These are phyloP conservation scores for Calliopum simillimum DNA, from an alignment of 2,888 invertebrate genomes.

Conservation along the genomic window DNA sequence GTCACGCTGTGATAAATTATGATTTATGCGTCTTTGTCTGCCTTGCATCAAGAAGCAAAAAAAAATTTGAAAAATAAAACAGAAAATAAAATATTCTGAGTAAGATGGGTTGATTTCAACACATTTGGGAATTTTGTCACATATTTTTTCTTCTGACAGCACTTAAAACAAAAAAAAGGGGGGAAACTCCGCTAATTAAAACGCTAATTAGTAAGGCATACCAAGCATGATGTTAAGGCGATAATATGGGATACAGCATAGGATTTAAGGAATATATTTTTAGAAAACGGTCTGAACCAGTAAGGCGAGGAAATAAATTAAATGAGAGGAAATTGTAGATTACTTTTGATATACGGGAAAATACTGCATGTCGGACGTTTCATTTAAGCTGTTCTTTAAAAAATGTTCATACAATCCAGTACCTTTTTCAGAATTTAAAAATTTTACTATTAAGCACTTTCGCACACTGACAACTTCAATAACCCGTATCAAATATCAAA, in stretches of 20 bases:
- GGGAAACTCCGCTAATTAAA: conserved; percentile 6
- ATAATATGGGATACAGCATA: neutral
- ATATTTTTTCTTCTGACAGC: neutral
- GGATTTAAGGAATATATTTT: neutral
- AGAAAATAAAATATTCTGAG: neutral
- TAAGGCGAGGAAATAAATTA: neutral
- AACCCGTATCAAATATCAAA: no score
- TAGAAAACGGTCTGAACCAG: neutral
- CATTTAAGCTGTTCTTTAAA: no score
- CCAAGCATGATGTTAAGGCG: neutral
- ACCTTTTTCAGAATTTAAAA: no score
- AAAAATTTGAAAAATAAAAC: neutral
- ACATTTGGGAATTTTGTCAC: conserved; percentile 6
- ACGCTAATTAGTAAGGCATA: conserved; percentile 24
- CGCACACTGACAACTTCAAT: no score
- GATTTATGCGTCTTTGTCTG: conserved; percentile 17
- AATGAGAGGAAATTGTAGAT: no score
- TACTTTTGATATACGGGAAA: no score
- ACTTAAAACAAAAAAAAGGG: neutral
- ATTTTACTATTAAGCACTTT: no score
- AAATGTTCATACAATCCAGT: no score
- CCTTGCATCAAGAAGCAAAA: neutral
- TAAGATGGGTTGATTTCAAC: conserved; percentile 1
- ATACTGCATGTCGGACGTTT: no score
- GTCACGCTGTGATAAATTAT: conserved; percentile 22